Evolutionary conservation across 2,113 vertebrate genomes (phyloP).

Genomic region (Numenius arquata): DNA sequence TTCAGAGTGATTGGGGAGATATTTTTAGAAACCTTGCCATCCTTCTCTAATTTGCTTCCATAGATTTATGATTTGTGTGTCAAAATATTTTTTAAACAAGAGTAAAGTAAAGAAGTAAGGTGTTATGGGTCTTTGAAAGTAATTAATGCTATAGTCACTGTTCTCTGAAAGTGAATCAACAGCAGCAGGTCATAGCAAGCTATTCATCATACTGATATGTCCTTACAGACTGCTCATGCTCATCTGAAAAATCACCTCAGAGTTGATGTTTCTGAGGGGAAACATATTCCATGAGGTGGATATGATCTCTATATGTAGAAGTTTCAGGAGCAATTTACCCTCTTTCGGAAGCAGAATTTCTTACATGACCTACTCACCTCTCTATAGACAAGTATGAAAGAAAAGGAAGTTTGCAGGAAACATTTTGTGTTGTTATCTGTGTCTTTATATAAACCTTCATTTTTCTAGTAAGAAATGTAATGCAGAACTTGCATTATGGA

Average conservation of each 20-base stretch:
- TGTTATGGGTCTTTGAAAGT: neutral
- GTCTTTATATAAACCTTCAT: neutral
- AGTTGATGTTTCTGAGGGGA: neutral
- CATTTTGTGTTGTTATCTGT: neutral
- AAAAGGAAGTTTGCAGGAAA: neutral
- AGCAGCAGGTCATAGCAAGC: neutral
- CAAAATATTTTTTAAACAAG: neutral
- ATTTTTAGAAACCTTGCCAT: neutral
- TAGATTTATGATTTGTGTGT: neutral
- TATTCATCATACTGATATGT: neutral
- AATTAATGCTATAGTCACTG: neutral
- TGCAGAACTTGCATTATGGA: neutral
- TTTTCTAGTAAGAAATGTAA: neutral
- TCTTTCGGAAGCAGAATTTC: neutral
- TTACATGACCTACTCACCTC: neutral
- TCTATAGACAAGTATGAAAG: neutral
- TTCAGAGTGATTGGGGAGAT: neutral
- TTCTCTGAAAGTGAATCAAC: neutral
- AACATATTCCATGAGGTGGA: neutral
- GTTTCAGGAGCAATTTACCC: neutral
- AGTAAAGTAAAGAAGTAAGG: neutral
- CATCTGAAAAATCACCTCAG: conserved; percentile 20
- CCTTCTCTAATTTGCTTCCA: neutral
- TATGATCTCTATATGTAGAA: neutral
- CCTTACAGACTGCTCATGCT: neutral